These are phyloP conservation scores for Corythoichthys intestinalis DNA, from an alignment of 2,113 vertebrate genomes.

Conservation along the genomic window DNA sequence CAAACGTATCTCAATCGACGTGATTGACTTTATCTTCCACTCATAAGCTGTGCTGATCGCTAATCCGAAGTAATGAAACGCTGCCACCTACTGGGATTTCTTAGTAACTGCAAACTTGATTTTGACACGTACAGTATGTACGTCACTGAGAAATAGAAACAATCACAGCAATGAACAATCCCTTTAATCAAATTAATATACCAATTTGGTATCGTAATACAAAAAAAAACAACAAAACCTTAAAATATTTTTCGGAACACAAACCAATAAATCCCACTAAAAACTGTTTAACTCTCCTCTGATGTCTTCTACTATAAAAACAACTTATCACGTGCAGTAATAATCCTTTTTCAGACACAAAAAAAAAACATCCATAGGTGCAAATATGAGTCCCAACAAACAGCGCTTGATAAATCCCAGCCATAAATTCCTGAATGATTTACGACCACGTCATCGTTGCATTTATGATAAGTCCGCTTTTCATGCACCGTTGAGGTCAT, in stretches of 20 bases:
- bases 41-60: too few relatives aligned
- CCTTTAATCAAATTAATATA: too few relatives aligned
- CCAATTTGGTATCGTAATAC: too few relatives aligned
- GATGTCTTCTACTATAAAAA: conserved; percentile 54
- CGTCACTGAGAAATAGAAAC: too few relatives aligned
- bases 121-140: too few relatives aligned
- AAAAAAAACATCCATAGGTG: conserved; percentile 18
- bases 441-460: conserved; percentile 33
- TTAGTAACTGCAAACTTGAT: too few relatives aligned
- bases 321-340: conserved; percentile 36
- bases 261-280: conserved; percentile 41
- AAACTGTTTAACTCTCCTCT: conserved; percentile 43
- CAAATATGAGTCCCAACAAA: conserved; percentile 30
- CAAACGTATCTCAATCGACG: too few relatives aligned
- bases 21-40: too few relatives aligned
- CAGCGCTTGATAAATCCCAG: conserved; percentile 46
- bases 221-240: not conserved
- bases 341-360: conserved; percentile 11
- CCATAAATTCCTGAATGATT: conserved; percentile 53
- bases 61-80: too few relatives aligned
- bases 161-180: too few relatives aligned
- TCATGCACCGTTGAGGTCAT: conserved; percentile 26
- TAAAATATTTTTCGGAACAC: not conserved
- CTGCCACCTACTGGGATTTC: too few relatives aligned
- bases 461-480: conserved; percentile 52